These are phyloP conservation scores for Apocrypta bakeri DNA, from an alignment of 1,140 invertebrate species.

Conservation along the genomic window DNA sequence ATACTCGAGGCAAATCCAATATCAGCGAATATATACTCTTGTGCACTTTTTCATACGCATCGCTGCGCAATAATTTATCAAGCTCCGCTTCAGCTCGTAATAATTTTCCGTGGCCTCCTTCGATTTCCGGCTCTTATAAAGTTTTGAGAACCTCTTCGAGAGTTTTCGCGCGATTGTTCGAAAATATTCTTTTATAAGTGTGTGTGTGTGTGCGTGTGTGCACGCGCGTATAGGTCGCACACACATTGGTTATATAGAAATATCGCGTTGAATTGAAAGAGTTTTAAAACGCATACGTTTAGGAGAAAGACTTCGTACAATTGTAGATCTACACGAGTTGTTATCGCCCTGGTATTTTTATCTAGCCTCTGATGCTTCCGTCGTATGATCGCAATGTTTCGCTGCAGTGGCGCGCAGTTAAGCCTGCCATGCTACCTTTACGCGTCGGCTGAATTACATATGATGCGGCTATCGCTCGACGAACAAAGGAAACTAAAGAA, in stretches of 20 bases:
- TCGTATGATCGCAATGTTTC: constrained; percentile 32
- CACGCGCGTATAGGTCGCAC: neutral
- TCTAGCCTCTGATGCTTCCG: constrained; percentile 41
- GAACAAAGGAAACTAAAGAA: constrained; percentile 50
- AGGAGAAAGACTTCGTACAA: neutral
- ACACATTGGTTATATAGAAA: no score
- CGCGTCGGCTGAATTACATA: constrained; percentile 40
- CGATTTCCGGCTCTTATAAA: neutral
- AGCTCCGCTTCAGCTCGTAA: neutral
- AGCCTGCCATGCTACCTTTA: constrained; percentile 40
- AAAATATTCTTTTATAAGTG: neutral
- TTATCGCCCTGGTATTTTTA: constrained; percentile 44
- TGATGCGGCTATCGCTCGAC: neutral
- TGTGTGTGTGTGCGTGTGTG: no score
- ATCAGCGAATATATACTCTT: constrained; percentile 29
- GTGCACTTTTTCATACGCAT: constrained; percentile 31
- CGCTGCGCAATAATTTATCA: constrained; percentile 48
- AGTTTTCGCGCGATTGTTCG: neutral
- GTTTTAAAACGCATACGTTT: neutral
- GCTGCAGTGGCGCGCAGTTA: constrained; percentile 30
- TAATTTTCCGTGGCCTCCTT: constrained; percentile 15
- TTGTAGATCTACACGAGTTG: constrained; percentile 17
- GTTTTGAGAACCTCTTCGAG: constrained; percentile 11
- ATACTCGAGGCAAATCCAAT: constrained; percentile 47
- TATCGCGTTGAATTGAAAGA: neutral